Evolutionary conservation across 2,888 invertebrate genomes (phyloP), one percentile per base, ranked within the genome.

Genomic region (Latrodectus hesperus): DNA sequence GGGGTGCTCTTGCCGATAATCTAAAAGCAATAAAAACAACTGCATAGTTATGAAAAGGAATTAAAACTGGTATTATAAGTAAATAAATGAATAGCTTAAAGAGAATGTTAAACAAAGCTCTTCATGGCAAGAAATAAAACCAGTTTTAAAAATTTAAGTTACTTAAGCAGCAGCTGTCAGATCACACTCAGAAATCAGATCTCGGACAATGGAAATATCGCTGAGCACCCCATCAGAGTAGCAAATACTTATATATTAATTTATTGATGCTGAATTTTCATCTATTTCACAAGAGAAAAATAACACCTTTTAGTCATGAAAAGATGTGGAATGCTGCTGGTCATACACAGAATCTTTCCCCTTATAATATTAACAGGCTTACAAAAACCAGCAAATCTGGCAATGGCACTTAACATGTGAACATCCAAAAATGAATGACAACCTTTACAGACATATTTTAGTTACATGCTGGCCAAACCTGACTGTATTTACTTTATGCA

Each of bases 351-450:
- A 52, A 68, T 60, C 55, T 60, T 77, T 71, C 78, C 74, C 67
- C 70, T 80, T 71, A 70, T 65, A 80, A 80, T 70, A 79, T 65
- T 75, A 64, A 70, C 70, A 53, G 65, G 74, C 75, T 74, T 72
- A 81, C 77, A 77, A 72, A 77, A 71, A 72, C 76, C 76, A 14
- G n/a, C 79, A 53, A 64, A 70, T 55, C 82, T 78, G 83, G 73
- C 80, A 88, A 88, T 88, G 88, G 88, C 88, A 88, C 88, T 88
- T 88, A 71, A 83, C 72, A 83, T 83, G 79, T 87, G 71, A 87
- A 81, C 81, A 76, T 72, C 77, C 81, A 76, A 67, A 87, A 77
- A 78, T 72, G 71, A 83, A 81, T 76, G 68, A 76, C 76, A 76
- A 86, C 72, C 77, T 72, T 77, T 38, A 73, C 53, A 60, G 14